These are phyloP conservation scores for Thalassoma bifasciatum DNA, from an alignment of 2,113 vertebrate species.

Conservation along the genomic window DNA sequence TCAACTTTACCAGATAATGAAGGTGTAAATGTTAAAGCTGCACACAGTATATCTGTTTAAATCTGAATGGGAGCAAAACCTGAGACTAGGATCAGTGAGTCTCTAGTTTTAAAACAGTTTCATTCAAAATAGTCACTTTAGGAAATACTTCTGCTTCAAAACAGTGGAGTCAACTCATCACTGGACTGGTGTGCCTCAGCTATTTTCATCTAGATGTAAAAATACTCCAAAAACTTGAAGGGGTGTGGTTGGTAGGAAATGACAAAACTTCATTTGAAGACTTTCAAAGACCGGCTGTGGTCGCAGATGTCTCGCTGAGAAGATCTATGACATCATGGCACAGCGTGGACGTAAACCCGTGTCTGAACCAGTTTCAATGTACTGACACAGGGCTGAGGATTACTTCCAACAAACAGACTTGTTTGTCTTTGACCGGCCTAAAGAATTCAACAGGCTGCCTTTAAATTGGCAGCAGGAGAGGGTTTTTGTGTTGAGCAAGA, in stretches of 20 bases:
- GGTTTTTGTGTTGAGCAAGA: slow-evolving; percentile 35
- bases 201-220: too few relatives aligned
- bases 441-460: slow-evolving; percentile 55
- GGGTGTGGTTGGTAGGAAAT: too few relatives aligned
- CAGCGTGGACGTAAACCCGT: slow-evolving; percentile 30
- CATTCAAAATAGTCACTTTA: too few relatives aligned
- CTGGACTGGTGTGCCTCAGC: too few relatives aligned
- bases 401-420: slow-evolving; percentile 60
- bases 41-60: too few relatives aligned
- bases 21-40: too few relatives aligned
- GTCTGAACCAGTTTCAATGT: slow-evolving; percentile 44
- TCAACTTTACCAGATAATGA: too few relatives aligned
- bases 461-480: slow-evolving; percentile 58
- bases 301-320: not conserved
- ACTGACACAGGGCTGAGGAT: slow-evolving; percentile 59
- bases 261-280: not conserved
- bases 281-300: not conserved
- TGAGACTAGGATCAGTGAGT: too few relatives aligned
- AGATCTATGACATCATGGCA: not conserved
- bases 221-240: not conserved
- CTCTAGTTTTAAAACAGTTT: too few relatives aligned
- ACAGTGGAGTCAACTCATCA: too few relatives aligned
- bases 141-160: too few relatives aligned
- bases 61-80: too few relatives aligned
- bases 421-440: slow-evolving; percentile 64